Base-by-base conservation (phyloP, 2,113 vertebrate species). In the Brienomyrus longianalis region DNA sequence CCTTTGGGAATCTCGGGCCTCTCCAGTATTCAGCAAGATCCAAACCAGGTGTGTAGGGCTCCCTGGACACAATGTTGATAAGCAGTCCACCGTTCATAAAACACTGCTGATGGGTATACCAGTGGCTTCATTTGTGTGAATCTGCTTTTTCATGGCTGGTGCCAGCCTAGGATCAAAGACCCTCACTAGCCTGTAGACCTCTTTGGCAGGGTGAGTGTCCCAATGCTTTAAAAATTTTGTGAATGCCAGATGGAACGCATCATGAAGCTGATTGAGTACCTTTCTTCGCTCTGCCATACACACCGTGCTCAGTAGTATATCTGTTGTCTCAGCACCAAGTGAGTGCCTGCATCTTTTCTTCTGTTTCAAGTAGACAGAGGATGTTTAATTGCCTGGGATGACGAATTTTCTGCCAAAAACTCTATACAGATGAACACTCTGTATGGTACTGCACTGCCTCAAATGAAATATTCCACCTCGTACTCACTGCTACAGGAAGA, bases 271-370 rank as follows among this genome's bases (percentile, higher is more conserved):
- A 54, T 54, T 3, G 5, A 19, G 17, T 17, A 54, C 52, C 52
- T 54, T 52, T 17, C 48, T 90, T 59, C 43, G 88, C 54, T 91
- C 59, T 90, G 10, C 6, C 51, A 89, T 88, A 19, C 51, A 19
- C 15, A 54, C 19, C 17, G 19, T 17, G 5, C 74, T 85, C 59
- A 85, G 48, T 1, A 88, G 80, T 80, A 86, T 86, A 86, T 86
- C 91, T 51, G 87, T 90, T 51, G 87, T 90, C 51, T 88, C 86
- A 19, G 43, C 54, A 21, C 80, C 87, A 91, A 86, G 62, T 85
- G 70, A 27, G 83, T 83, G 23, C 59, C 59, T 66, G 62, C 21
- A 59, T 6, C 56, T 59, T 59, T 59, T 59, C 56, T 59, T 90
- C 86, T 2, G 21, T 88, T 59, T 90, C 54, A 62, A 84, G 51